Evolutionary conservation across 2,113 vertebrate species (phyloP).

Genomic region (Phycodurus eques): DNA sequence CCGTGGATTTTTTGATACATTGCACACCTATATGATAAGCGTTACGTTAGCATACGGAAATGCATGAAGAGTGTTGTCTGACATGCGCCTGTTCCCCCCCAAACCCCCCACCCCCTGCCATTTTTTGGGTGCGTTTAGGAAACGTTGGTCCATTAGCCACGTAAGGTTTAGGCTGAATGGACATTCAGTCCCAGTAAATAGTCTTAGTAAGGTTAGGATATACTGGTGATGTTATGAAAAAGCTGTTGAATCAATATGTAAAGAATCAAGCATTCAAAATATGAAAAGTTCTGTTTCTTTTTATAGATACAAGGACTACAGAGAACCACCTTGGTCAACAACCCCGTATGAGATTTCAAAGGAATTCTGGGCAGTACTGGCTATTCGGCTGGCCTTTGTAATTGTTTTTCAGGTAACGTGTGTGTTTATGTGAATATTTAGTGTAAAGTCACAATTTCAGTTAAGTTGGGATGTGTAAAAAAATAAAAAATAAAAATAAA

Average conservation of each 20-base stretch:
- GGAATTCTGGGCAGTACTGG: slow-evolving; percentile 95
- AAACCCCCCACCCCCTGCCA: no score
- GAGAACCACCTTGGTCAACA: slow-evolving; percentile 89
- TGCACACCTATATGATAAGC: no score
- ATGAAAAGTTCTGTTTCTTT: slow-evolving; percentile 9
- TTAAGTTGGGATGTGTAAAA: no score
- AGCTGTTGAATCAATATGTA: background rate
- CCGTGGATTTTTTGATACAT: no score
- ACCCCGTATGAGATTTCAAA: slow-evolving; percentile 92
- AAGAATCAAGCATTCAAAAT: background rate
- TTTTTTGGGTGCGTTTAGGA: no score
- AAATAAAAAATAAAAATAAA: no score
- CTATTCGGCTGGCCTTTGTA: slow-evolving; percentile 90
- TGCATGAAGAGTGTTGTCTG: no score
- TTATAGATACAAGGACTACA: slow-evolving; percentile 94
- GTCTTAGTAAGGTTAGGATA: background rate
- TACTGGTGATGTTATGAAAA: background rate
- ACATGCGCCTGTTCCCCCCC: no score
- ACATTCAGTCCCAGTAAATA: background rate
- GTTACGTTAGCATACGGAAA: no score
- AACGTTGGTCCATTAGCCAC: no score
- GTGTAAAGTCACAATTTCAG: background rate
- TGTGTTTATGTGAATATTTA: background rate
- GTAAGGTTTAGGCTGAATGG: background rate
- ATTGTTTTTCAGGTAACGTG: slow-evolving; percentile 92